Percentiles rank a stretch among this genome's conserved stretches.
phyloP scores from a whole-genome alignment of 2,797 vertebrate genomes.

The Sebastes wilsoni region DNA sequence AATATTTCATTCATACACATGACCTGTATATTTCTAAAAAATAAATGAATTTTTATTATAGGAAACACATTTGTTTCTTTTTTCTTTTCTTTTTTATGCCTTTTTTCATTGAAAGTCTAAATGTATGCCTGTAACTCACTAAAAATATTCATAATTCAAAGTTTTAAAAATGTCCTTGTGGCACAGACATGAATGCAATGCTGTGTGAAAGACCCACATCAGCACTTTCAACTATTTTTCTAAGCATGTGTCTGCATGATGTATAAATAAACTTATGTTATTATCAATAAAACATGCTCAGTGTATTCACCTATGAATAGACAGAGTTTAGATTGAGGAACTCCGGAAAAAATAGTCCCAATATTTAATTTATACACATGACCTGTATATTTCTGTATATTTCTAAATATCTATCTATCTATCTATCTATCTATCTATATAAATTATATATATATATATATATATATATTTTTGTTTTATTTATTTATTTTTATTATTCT shows the following conservation, averaged over 20 bases:
- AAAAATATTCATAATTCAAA: background rate
- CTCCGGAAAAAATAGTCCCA: constrained; percentile 16
- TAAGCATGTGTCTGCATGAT: fast-evolving
- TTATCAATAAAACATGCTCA: background rate
- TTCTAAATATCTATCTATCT: too few species aligned
- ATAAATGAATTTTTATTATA: background rate
- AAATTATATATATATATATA: too few species aligned
- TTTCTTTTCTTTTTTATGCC: background rate
- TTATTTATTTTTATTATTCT: background rate
- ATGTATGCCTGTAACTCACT: background rate
- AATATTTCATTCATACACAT: background rate
- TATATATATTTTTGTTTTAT: too few species aligned
- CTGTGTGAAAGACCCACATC: background rate
- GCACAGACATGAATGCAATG: background rate
- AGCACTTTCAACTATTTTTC: background rate
- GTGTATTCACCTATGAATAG: background rate
- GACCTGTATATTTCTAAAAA: background rate
- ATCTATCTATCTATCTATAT: too few species aligned
- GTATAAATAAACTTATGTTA: background rate
- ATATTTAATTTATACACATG: background rate
- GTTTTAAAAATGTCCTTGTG: too few species aligned
- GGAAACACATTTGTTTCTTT: background rate
- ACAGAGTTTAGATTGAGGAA: background rate
- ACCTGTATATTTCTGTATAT: too few species aligned
- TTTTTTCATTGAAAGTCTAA: background rate